These are phyloP conservation scores for Popillia japonica DNA, from an alignment of 1,140 invertebrate genomes.

Conservation along the genomic window DNA sequence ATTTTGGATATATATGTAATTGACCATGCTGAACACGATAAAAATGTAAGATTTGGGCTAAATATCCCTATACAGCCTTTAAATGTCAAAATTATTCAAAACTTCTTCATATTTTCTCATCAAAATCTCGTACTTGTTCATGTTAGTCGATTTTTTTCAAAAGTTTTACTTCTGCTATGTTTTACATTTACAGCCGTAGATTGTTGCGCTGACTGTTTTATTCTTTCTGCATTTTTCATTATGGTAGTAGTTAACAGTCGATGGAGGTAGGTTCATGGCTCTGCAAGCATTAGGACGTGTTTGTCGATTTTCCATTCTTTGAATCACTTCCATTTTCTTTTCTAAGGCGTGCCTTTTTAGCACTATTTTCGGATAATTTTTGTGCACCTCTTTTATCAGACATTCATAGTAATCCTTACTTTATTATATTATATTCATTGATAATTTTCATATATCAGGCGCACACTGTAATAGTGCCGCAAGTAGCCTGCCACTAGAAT, in stretches of 20 bases:
- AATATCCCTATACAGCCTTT: no score
- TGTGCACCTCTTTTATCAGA: conserved; percentile 41
- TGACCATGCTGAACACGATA: no score
- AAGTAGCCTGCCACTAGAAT: not conserved
- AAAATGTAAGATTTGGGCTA: no score
- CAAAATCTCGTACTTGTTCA: no score
- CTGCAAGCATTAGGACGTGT: conserved; percentile 38
- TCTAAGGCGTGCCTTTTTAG: conserved; percentile 38
- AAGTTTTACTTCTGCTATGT: conserved; percentile 30
- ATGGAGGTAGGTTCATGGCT: conserved; percentile 39
- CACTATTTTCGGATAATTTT: conserved; percentile 37
- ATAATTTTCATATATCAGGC: not conserved
- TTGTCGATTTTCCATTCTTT: conserved; percentile 38
- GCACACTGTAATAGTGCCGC: not conserved
- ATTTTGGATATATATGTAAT: no score
- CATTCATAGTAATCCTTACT: conserved; percentile 32
- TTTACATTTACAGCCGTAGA: conserved; percentile 37
- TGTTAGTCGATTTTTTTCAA: no score
- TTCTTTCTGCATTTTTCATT: conserved; percentile 38
- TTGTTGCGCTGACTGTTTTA: conserved; percentile 21
- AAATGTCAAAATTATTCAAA: no score
- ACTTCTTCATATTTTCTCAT: no score
- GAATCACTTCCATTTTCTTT: conserved; percentile 40
- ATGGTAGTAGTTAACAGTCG: conserved; percentile 40
- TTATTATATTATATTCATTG: conserved; percentile 24